A percentile compares a stretch with the other conserved stretches of the same genome.
Evolutionary conservation across 2,113 vertebrate genomes (phyloP).

Genomic region (Enhydra lutris): DNA sequence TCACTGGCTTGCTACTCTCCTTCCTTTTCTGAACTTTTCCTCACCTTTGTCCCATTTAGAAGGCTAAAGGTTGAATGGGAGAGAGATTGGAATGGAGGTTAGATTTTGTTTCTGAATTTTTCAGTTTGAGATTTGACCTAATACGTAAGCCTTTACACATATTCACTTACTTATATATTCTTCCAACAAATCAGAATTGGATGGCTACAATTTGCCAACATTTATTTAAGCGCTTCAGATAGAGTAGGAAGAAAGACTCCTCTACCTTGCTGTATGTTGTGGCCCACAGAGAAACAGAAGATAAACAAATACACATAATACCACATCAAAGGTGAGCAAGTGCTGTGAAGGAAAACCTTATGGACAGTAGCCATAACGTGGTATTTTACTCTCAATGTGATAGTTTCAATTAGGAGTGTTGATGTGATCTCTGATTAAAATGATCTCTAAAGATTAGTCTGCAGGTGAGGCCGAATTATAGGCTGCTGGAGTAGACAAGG

Average conservation of each 20-base stretch:
- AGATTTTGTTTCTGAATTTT: neutral
- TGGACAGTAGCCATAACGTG: neutral
- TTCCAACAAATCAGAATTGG: neutral
- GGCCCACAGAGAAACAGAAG: neutral
- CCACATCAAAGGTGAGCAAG: neutral
- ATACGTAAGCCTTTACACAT: neutral
- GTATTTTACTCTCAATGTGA: neutral
- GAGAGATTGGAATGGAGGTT: neutral
- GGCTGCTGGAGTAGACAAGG: accelerated
- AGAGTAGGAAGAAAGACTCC: neutral
- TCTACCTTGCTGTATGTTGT: neutral
- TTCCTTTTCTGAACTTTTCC: neutral
- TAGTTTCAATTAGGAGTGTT: neutral
- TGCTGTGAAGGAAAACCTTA: neutral
- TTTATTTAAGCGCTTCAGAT: neutral
- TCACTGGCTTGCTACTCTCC: neutral
- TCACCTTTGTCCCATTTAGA: neutral
- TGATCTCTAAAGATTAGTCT: neutral
- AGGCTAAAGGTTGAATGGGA: neutral
- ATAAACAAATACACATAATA: neutral
- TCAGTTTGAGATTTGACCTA: neutral
- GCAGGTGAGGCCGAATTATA: neutral
- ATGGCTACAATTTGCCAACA: neutral
- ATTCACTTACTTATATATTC: neutral
- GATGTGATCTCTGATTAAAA: neutral